These are phyloP conservation scores for Parasteatoda tepidariorum DNA, from an alignment of 1,140 invertebrate genomes.

Conservation along the genomic window DNA sequence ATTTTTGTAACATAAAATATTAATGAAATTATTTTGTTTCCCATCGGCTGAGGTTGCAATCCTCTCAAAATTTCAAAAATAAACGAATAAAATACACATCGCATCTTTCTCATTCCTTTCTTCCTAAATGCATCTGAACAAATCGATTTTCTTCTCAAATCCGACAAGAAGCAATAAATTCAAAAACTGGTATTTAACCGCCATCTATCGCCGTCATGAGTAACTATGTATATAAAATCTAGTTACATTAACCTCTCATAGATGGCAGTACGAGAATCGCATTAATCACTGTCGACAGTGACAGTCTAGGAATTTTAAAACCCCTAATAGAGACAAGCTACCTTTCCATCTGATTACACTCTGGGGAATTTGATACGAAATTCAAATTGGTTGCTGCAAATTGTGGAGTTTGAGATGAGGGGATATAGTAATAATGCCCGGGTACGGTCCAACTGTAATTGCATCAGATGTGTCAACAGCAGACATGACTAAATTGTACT, in stretches of 20 bases:
- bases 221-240: background rate
- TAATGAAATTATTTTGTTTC: too few species aligned
- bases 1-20: too few species aligned
- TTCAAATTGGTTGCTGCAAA: conserved; percentile 47
- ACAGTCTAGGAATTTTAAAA: conserved; percentile 60
- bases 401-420: conserved; percentile 26
- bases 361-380: conserved; percentile 48
- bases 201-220: conserved; percentile 5
- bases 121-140: too few species aligned
- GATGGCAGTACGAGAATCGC: conserved; percentile 30
- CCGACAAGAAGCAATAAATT: too few species aligned
- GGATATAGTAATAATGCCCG: conserved; percentile 36
- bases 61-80: too few species aligned
- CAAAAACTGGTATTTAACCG: background rate
- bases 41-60: too few species aligned
- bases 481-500: conserved; percentile 11
- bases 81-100: too few species aligned
- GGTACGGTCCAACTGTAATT: conserved; percentile 50
- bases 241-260: background rate
- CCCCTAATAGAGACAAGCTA: conserved; percentile 45
- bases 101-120: too few species aligned
- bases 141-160: too few species aligned
- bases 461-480: conserved; percentile 14
- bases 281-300: conserved; percentile 59
- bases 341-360: conserved; percentile 36